Percentiles rank a stretch among this genome's conserved stretches.
Conservation (phyloP, 1,140 invertebrate genomes). For the Nebria ingens region DNA sequence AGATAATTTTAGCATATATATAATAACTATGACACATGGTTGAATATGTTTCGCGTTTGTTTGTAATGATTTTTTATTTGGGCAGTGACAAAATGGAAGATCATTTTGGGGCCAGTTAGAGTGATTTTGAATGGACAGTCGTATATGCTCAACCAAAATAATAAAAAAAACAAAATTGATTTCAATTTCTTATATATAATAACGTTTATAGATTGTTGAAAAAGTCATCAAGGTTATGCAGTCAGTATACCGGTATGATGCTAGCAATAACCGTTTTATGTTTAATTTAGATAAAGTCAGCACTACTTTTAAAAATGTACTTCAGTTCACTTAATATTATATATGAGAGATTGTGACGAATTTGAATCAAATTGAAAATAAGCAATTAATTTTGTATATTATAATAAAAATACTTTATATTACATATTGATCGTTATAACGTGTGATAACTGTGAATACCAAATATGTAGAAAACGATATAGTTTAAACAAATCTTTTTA, state of each 20-base stretch:
- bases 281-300: no score
- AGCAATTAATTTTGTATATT: slow-evolving; percentile 4
- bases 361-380: neutral
- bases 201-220: no score
- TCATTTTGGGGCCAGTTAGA: neutral
- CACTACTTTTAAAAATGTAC: no score
- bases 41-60: no score
- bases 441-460: slow-evolving; percentile 6
- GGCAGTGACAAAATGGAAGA: neutral
- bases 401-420: neutral
- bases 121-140: neutral
- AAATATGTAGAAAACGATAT: neutral
- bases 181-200: no score
- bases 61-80: no score
- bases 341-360: neutral
- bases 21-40: no score
- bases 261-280: no score
- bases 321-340: no score
- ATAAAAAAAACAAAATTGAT: no score
- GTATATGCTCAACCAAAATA: neutral
- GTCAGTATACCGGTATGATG: no score
- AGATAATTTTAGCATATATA: slow-evolving; percentile 1
- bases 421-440: neutral
- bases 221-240: no score
- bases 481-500: slow-evolving; percentile 3